A percentile compares a stretch with the other conserved stretches of the same genome.
Evolutionary conservation across 1,140 invertebrate species (phyloP).

Genomic region (Bombus pascuorum): DNA sequence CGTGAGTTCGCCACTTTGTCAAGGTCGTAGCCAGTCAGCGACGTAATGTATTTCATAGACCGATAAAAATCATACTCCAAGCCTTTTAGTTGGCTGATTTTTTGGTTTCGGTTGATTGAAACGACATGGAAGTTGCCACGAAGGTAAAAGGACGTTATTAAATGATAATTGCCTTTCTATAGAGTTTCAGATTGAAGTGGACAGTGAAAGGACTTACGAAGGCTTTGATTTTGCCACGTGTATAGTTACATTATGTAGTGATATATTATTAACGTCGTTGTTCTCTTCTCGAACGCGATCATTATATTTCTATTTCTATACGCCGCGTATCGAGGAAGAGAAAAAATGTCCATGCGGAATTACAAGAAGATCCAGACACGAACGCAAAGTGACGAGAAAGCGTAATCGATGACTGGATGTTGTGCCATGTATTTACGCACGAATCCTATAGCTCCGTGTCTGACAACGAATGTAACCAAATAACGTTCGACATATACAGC

Average conservation of each 20-base stretch:
- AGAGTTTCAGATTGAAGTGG: background rate
- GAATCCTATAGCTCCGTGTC: background rate
- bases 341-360: background rate
- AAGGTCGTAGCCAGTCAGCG: conserved; percentile 39
- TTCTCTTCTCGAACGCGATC: background rate
- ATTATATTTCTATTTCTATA: background rate
- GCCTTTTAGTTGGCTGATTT: background rate
- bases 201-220: no score
- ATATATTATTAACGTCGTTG: background rate
- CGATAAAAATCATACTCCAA: background rate
- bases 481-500: background rate
- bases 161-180: background rate
- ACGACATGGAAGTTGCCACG: no score
- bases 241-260: background rate
- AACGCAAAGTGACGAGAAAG: background rate
- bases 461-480: conserved; percentile 12
- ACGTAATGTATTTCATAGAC: background rate
- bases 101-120: background rate
- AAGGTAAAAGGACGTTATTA: background rate
- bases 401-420: conserved; percentile 48
- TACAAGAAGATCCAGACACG: background rate
- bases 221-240: background rate
- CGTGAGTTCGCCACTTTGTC: conserved; percentile 64
- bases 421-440: background rate
- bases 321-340: background rate